These are phyloP conservation scores for Zaprionus capensis DNA, from an alignment of 1,140 invertebrate species.

Conservation along the genomic window DNA sequence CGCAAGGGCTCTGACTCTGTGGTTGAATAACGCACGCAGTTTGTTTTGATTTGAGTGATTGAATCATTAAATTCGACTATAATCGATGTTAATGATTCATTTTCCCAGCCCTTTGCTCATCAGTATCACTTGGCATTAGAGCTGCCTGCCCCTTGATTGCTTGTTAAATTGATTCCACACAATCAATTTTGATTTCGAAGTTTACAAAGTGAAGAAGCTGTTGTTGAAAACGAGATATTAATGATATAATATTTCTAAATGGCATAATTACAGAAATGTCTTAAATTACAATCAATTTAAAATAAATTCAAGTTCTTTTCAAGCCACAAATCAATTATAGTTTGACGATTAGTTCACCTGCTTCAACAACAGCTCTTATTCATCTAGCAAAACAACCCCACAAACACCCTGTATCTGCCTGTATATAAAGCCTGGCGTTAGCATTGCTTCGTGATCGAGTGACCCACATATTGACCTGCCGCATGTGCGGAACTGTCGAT, in stretches of 20 bases:
- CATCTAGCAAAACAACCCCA: background rate
- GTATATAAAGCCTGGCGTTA: background rate
- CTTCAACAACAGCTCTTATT: background rate
- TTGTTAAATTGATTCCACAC: background rate
- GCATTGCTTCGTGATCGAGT: conserved; percentile 15
- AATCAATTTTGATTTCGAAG: background rate
- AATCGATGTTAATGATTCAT: background rate
- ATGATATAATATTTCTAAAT: background rate
- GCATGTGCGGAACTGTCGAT: conserved; percentile 47
- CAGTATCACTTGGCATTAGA: background rate
- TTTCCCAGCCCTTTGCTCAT: background rate
- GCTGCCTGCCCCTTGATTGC: background rate
- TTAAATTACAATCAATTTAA: background rate
- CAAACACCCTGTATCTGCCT: background rate
- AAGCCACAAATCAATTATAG: too few species aligned
- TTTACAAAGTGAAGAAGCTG: background rate
- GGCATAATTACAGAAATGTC: background rate
- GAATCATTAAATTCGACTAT: background rate
- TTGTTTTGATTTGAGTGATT: background rate
- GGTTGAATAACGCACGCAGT: conserved; percentile 18
- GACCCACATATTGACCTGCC: conserved; percentile 50
- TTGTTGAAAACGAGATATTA: background rate
- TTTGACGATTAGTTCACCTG: background rate
- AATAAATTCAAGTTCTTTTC: too few species aligned
- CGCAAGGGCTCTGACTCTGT: background rate